These are phyloP conservation scores for Gymnopithys bicolor DNA, from an alignment of 2,797 vertebrate genomes.

Conservation along the genomic window DNA sequence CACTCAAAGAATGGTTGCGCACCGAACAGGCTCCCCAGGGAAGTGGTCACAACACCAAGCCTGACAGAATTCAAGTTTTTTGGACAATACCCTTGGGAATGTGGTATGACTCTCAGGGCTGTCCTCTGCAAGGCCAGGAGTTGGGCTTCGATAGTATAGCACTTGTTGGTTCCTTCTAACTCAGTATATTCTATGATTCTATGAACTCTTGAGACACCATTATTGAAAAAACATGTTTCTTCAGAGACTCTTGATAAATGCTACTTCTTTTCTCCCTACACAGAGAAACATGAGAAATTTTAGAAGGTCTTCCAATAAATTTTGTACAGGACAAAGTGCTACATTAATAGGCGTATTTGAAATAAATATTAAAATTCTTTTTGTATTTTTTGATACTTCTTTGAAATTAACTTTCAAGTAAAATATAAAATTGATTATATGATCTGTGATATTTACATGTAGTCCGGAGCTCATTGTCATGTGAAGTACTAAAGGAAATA, in stretches of 20 bases:
- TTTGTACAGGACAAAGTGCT: background rate
- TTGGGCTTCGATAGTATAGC: fast-evolving
- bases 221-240: background rate
- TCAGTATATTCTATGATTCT: background rate
- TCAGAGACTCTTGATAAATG: background rate
- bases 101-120: no score
- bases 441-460: background rate
- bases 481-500: background rate
- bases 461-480: background rate
- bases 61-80: fast-evolving
- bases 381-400: background rate
- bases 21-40: background rate
- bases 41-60: background rate
- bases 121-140: background rate
- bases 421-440: background rate
- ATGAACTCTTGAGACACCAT: background rate
- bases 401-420: background rate
- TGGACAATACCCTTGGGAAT: background rate
- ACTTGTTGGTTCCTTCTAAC: background rate
- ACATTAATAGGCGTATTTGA: background rate
- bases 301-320: background rate
- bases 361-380: background rate
- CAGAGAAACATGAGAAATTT: background rate
- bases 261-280: background rate
- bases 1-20: fast-evolving